These are phyloP conservation scores for Elymnias hypermnestra DNA, from an alignment of 1,140 invertebrate genomes.

Conservation along the genomic window DNA sequence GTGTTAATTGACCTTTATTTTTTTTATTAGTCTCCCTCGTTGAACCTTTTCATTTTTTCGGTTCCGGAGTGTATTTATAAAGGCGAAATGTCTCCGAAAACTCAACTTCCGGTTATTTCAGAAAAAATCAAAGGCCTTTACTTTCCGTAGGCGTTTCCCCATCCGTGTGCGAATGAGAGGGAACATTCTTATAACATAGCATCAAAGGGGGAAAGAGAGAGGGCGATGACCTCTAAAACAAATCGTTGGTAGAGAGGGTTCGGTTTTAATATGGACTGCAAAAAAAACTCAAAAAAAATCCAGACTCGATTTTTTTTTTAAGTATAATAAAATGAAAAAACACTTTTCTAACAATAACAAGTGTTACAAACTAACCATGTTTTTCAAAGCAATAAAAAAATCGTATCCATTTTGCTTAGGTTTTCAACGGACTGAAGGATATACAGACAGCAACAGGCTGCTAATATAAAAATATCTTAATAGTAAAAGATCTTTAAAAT, in stretches of 20 bases:
- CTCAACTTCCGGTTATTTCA: conserved; percentile 39
- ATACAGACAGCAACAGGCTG: too few relatives aligned
- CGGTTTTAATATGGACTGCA: conserved; percentile 61
- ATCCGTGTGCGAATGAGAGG: conserved; percentile 46
- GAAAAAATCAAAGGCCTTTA: conserved; percentile 55
- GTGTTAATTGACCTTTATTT: too few relatives aligned
- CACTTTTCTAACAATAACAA: too few relatives aligned
- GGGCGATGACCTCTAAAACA: conserved; percentile 74
- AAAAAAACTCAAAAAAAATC: too few relatives aligned
- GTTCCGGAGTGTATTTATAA: conserved; percentile 1
- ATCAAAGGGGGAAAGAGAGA: conserved; percentile 46
- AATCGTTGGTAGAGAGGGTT: conserved; percentile 70
- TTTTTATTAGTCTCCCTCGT: not conserved
- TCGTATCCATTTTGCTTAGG: too few relatives aligned
- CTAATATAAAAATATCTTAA: too few relatives aligned
- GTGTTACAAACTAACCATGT: too few relatives aligned
- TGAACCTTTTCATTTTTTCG: not conserved
- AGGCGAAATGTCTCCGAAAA: conserved; percentile 32
- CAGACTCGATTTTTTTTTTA: too few relatives aligned
- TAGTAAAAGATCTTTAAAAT: too few relatives aligned
- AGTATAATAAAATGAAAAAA: too few relatives aligned
- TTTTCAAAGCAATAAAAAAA: too few relatives aligned
- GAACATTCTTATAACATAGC: conserved; percentile 31
- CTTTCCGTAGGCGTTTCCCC: conserved; percentile 62
- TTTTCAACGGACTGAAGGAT: too few relatives aligned